phyloP scores from a whole-genome alignment of 1,140 invertebrate species.

The Triops cancriformis region DNA sequence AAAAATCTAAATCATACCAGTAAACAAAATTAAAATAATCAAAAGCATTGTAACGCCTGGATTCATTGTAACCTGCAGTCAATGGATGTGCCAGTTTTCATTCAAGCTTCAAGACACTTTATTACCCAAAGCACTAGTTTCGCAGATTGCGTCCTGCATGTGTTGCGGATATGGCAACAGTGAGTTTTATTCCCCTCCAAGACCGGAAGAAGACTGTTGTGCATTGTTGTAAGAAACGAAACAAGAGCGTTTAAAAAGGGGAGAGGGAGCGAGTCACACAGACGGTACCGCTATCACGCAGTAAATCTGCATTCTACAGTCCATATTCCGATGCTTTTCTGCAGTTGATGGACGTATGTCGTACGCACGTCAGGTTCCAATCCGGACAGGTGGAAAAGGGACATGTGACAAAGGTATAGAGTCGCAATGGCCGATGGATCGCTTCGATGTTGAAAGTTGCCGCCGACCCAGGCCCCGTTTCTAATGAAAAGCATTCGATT shows the following conservation, averaged over 20 bases:
- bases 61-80: too few species aligned
- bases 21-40: too few species aligned
- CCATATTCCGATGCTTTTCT: background rate
- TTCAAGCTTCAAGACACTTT: too few species aligned
- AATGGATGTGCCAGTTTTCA: too few species aligned
- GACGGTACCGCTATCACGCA: background rate
- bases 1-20: too few species aligned
- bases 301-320: background rate
- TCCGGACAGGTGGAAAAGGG: background rate
- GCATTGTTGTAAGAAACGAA: background rate
- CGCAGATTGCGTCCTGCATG: too few species aligned
- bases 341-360: slow-evolving; percentile 1
- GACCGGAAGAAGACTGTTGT: background rate
- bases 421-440: background rate
- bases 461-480: background rate
- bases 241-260: background rate
- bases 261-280: background rate
- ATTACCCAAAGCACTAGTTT: too few species aligned
- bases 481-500: background rate
- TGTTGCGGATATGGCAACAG: too few species aligned
- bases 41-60: too few species aligned
- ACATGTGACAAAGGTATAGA: background rate
- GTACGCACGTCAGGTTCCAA: background rate
- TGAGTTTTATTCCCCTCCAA: too few species aligned
- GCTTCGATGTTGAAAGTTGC: background rate